A percentile compares a stretch with the other conserved stretches of the same genome.
These are phyloP conservation scores for Myotis davidii DNA, from an alignment of 2,113 vertebrate species.

Conservation along the genomic window DNA sequence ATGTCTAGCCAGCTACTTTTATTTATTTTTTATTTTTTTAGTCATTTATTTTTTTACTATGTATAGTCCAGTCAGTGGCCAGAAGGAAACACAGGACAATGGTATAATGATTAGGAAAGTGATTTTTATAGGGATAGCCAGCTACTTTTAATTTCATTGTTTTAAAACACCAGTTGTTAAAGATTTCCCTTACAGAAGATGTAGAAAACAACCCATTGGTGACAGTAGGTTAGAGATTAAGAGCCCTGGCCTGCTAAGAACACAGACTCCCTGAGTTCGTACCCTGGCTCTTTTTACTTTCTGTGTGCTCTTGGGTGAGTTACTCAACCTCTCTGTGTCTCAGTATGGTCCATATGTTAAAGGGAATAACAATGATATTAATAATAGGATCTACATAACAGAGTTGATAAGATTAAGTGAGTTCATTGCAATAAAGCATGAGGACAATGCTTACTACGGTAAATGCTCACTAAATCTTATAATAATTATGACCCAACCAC, in stretches of 20 bases:
- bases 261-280: neutral
- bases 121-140: neutral
- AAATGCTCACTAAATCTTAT: neutral
- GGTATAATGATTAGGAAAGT: neutral
- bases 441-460: neutral
- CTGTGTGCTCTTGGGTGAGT: neutral
- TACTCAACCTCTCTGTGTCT: neutral
- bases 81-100: neutral
- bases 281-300: neutral
- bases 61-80: neutral
- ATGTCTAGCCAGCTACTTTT: neutral
- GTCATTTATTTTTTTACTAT: neutral
- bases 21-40: no score
- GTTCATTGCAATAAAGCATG: neutral
- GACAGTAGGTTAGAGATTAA: neutral
- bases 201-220: neutral
- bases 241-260: neutral
- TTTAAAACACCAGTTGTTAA: neutral
- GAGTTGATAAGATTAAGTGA: constrained; percentile 28
- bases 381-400: neutral
- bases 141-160: neutral
- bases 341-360: neutral
- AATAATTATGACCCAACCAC: neutral
- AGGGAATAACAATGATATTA: neutral
- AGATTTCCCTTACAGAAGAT: neutral